phyloP scores from a whole-genome alignment of 2,888 invertebrate species.

The Nymphalis c-album region DNA sequence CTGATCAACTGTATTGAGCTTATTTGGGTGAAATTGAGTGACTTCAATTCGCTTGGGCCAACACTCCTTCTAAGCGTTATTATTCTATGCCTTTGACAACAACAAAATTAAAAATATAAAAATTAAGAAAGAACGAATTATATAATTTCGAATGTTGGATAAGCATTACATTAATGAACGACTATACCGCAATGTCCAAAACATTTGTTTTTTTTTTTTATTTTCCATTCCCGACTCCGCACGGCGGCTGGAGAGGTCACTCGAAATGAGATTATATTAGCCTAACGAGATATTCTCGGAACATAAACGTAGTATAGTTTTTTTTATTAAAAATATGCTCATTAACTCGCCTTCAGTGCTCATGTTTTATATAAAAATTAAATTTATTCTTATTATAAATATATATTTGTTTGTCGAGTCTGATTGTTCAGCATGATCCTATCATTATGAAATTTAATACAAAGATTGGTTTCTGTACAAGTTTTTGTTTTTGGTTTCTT shows the following conservation, averaged over 20 bases:
- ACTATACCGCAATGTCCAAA: slow-evolving; percentile 18
- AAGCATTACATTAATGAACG: slow-evolving; percentile 13
- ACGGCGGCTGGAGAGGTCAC: slow-evolving; percentile 19
- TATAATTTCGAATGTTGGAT: slow-evolving; percentile 5
- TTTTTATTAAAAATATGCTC: slow-evolving; percentile 2
- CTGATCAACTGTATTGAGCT: too few species aligned
- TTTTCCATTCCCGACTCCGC: slow-evolving; percentile 14
- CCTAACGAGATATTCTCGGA: slow-evolving; percentile 18
- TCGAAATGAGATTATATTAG: slow-evolving; percentile 21
- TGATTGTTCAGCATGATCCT: too few species aligned
- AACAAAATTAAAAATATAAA: slow-evolving; percentile 1
- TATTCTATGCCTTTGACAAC: too few species aligned
- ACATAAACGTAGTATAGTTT: slow-evolving; percentile 13
- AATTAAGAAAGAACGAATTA: not conserved
- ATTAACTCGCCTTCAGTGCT: not conserved
- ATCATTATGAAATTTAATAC: too few species aligned
- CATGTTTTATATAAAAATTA: not conserved
- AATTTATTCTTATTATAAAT: not conserved
- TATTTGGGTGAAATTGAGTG: too few species aligned
- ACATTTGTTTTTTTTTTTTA: slow-evolving; percentile 17
- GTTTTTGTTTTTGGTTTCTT: too few species aligned
- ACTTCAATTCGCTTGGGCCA: too few species aligned
- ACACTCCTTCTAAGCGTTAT: too few species aligned
- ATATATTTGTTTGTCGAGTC: too few species aligned
- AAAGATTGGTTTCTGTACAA: too few species aligned